phyloP scores from a whole-genome alignment of 2,888 invertebrate species.

The Nomada ferruginata region DNA sequence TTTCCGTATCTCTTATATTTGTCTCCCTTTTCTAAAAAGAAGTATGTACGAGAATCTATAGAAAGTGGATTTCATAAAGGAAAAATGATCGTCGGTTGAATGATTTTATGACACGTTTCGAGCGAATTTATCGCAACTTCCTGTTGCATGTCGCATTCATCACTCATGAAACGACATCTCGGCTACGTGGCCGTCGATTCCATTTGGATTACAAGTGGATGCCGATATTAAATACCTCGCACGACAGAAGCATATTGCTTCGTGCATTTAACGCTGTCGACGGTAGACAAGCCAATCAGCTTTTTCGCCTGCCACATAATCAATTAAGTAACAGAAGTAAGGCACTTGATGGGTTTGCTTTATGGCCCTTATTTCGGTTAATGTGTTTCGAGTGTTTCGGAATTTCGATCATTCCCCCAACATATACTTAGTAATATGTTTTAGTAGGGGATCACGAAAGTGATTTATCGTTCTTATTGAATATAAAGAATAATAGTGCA shows the following conservation, averaged over 20 bases:
- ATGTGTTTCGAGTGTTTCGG: slow-evolving; percentile 3
- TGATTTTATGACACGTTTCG: not conserved
- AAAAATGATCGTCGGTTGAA: not conserved
- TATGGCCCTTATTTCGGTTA: slow-evolving; percentile 23
- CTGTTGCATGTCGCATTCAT: not conserved
- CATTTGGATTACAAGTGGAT: not conserved
- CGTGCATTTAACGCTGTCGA: not conserved
- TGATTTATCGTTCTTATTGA: not conserved
- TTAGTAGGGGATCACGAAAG: not conserved
- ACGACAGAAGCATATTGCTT: not conserved
- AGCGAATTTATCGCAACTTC: slow-evolving; percentile 1
- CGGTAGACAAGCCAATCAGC: slow-evolving; percentile 25
- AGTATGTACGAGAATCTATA: too few relatives aligned
- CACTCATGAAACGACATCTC: not conserved
- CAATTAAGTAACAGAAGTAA: slow-evolving; percentile 27
- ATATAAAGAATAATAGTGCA: too few relatives aligned
- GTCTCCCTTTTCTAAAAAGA: too few relatives aligned
- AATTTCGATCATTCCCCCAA: not conserved
- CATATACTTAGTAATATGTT: slow-evolving; percentile 1
- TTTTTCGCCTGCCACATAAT: slow-evolving; percentile 33
- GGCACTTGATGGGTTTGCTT: slow-evolving; percentile 16
- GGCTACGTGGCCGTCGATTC: not conserved
- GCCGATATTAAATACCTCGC: slow-evolving; percentile 18
- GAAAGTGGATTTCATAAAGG: too few relatives aligned
- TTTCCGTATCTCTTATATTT: too few relatives aligned